Conservation (phyloP, 2,797 vertebrate genomes). For the Thalassophryne amazonica region DNA sequence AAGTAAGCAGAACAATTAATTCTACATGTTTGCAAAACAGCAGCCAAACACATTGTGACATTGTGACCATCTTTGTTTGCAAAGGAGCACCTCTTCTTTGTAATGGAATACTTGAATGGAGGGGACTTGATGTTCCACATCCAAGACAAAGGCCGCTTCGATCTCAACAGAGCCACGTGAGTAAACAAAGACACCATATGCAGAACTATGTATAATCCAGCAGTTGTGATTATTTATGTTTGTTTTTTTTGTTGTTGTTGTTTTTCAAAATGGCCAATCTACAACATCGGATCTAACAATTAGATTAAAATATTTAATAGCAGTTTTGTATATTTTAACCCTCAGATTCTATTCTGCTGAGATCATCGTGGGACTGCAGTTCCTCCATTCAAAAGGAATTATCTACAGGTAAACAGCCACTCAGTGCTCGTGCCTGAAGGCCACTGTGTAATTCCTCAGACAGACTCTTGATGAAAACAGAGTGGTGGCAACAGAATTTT, state of each 20-base stretch:
- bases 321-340: slow-evolving; percentile 15
- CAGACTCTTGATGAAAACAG: no score
- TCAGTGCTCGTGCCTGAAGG: not conserved
- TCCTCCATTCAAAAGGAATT: slow-evolving; percentile 92
- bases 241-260: no score
- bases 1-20: no score
- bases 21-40: no score
- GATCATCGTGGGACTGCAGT: slow-evolving; percentile 92
- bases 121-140: slow-evolving; percentile 99
- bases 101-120: slow-evolving; percentile 98
- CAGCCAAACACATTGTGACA: no score
- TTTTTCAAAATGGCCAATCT: not conserved
- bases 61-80: slow-evolving; percentile 36
- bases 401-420: slow-evolving; percentile 88
- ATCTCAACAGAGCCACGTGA: slow-evolving; percentile 90
- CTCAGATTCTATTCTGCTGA: slow-evolving; percentile 92
- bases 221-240: no score
- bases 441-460: no score
- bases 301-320: not conserved
- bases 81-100: slow-evolving; percentile 97
- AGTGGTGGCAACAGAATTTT: no score
- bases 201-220: not conserved
- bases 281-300: not conserved
- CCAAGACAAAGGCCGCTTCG: slow-evolving; percentile 96
- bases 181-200: slow-evolving; percentile 28